Conservation (phyloP, 2,888 invertebrate genomes). For the Microchrysa polita region DNA sequence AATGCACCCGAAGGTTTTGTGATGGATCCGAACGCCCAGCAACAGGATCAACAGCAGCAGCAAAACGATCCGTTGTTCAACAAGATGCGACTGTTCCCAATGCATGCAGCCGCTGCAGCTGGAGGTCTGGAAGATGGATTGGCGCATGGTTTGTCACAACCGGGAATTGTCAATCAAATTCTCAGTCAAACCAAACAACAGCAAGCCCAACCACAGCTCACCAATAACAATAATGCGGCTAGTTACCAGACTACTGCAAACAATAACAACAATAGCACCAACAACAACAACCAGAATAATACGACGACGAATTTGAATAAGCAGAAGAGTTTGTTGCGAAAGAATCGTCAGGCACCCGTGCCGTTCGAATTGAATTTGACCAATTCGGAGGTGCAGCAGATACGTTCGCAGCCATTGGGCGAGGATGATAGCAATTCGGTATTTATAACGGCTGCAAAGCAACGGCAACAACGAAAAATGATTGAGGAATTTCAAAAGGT, state of each 20-base stretch:
- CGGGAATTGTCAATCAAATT: constrained; percentile 53
- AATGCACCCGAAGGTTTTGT: constrained; percentile 59
- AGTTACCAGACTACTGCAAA: constrained; percentile 52
- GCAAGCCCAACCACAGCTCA: constrained; percentile 47
- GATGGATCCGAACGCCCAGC: constrained; percentile 61
- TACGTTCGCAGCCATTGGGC: constrained; percentile 66
- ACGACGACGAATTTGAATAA: constrained; percentile 48
- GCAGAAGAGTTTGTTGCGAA: constrained; percentile 60
- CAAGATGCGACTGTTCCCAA: constrained; percentile 62
- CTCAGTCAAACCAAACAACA: constrained; percentile 48
- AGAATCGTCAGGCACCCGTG: constrained; percentile 60
- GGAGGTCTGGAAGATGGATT: constrained; percentile 61
- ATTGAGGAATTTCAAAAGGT: constrained; percentile 55
- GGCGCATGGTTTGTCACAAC: constrained; percentile 54
- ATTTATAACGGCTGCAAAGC: constrained; percentile 47
- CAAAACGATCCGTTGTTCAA: constrained; percentile 63
- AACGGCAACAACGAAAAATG: constrained; percentile 58
- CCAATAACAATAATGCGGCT: constrained; percentile 53
- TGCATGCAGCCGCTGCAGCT: constrained; percentile 56
- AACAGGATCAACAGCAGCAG: constrained; percentile 53
- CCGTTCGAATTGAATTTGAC: constrained; percentile 58
- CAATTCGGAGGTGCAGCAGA: constrained; percentile 56
- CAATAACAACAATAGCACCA: constrained; percentile 43
- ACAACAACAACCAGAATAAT: constrained; percentile 42
- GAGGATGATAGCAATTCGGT: constrained; percentile 59